A percentile compares a stretch with the other conserved stretches of the same genome.
Evolutionary conservation across 2,797 vertebrate species (phyloP).

Genomic region (Paramormyrops hopkinsi): DNA sequence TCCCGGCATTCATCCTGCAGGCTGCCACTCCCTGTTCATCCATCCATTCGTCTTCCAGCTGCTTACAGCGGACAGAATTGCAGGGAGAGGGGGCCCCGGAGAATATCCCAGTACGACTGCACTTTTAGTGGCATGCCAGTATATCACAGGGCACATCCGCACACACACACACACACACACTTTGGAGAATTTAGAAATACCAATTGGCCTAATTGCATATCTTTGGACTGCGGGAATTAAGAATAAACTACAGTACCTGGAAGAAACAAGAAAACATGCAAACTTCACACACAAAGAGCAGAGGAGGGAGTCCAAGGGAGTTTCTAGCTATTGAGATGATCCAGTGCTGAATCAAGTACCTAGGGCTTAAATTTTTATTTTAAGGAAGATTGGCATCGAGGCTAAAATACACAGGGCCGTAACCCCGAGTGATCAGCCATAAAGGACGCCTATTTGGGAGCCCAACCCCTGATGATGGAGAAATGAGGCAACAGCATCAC

Average conservation of each 20-base stretch:
- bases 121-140: background rate
- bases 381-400: background rate
- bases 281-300: background rate
- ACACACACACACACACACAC: background rate
- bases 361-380: background rate
- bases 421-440: background rate
- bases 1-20: background rate
- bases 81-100: background rate
- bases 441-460: background rate
- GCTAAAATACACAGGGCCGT: background rate
- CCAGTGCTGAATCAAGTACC: background rate
- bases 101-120: background rate
- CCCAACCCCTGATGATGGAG: background rate
- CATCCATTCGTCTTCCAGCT: background rate
- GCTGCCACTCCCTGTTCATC: background rate
- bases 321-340: background rate
- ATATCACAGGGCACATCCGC: background rate
- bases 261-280: background rate
- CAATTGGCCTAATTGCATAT: background rate
- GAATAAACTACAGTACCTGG: background rate
- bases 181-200: background rate
- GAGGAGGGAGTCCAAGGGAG: background rate
- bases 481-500: background rate
- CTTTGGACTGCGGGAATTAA: background rate
- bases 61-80: background rate